Base-by-base conservation (phyloP, 2,113 vertebrate genomes). In the Natator depressus region DNA sequence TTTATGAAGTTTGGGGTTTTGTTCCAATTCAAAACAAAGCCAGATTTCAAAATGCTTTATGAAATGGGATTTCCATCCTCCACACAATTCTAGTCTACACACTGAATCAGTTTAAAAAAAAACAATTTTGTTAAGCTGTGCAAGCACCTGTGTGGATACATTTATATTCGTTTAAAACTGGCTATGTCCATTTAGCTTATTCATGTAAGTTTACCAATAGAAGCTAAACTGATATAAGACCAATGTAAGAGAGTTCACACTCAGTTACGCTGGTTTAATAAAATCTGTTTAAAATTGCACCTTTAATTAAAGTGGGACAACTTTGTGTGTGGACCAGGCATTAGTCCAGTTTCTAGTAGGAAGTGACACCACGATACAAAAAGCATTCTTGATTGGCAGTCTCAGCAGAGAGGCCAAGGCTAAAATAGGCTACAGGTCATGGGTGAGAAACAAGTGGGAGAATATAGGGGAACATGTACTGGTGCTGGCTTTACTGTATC, bases 101-200 rank as follows among this genome's bases (percentile, higher is more conserved):
- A 29, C 75, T 46, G 75, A 25, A 75, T 19, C 35, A n/a, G 19
- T 75, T 72, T 35, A 65, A 62, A 1, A 20, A 62, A 65, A 89
- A 62, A 0, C 62, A 10, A 19, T 35, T 53, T n/a, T 0, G 5
- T 59, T 47, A n/a, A 57, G 10, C 50, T 46, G 8, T 46, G 29
- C 85, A 35, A 1, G 0, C 16, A 31, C 47, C 50, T 13, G 75
- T 80, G 50, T 29, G 29, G 2, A 35, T 62, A 50, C 0, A 0
- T 14, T 62, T 27, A 1, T 1, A 1, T 51, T 57, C 5, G 31
- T 82, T 49, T 27, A 53, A 76, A 78, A 88, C 46, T 49, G 46
- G 0, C 62, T 91, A 78, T 50, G 0, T 9, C 59, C 8, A 16
- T 65, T 59, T 31, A 31, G 11, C 12, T 38, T 79, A 6, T 59